These are phyloP conservation scores for Microctenopoma lineatum DNA, from an alignment of 2,797 vertebrate species.

Conservation along the genomic window DNA sequence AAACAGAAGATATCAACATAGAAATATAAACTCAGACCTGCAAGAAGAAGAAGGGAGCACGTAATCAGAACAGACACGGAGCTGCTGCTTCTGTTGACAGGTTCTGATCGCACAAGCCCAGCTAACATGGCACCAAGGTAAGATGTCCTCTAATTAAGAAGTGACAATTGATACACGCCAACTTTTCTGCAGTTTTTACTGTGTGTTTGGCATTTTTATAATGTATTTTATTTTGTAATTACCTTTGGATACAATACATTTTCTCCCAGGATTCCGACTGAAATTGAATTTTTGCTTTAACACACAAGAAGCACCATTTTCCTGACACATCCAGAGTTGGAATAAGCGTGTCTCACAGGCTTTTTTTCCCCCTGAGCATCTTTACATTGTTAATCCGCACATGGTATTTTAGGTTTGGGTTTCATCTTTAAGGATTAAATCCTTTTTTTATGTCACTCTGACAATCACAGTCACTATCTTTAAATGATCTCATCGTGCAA, in stretches of 20 bases:
- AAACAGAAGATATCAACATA: slow-evolving; percentile 1
- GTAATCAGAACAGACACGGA: slow-evolving; percentile 32
- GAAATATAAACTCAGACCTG: slow-evolving; percentile 26
- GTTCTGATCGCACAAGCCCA: slow-evolving; percentile 2
- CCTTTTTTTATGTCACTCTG: neutral
- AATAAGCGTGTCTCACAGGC: no score
- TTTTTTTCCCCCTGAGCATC: no score
- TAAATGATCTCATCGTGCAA: neutral
- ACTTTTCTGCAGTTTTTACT: neutral
- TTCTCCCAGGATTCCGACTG: neutral
- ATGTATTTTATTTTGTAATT: neutral
- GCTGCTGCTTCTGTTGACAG: neutral
- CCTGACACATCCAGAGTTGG: no score
- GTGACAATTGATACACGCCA: no score
- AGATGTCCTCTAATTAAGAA: slow-evolving; percentile 39
- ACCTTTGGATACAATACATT: neutral
- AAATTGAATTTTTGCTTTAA: no score
- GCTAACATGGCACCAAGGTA: slow-evolving; percentile 51
- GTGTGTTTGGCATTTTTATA: no score
- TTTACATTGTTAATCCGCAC: no score
- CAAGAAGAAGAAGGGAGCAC: slow-evolving; percentile 26
- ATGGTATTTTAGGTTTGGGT: no score
- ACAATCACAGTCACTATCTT: neutral
- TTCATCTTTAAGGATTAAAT: no score
- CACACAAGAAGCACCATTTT: no score